Base-by-base conservation (phyloP, 2,797 vertebrate genomes). In the Cossypha polioptera region DNA sequence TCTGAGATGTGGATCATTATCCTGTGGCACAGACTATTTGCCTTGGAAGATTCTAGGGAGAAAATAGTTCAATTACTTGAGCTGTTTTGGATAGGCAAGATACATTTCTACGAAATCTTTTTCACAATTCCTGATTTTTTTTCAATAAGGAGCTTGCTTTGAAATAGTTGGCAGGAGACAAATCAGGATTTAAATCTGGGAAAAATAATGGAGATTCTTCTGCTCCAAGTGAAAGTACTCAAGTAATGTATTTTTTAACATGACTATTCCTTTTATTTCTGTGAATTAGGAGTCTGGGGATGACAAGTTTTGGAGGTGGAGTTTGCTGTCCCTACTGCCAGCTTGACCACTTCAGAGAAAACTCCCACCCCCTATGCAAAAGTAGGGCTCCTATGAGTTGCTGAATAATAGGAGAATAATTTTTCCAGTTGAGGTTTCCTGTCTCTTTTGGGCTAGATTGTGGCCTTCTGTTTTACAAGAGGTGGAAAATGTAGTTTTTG, bases 61-160 rank as follows among this genome's bases (percentile, higher is more conserved):
- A 93, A 80, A 95, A 78, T 47, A 65, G 65, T 85, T 92, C 75
- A 88, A 50, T 83, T 93, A 75, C 33, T 66, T 62, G 85, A 75
- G 62, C 77, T 75, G 42, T 20, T 95, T 90, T 81, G 73, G 86
- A 68, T 55, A 74, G 68, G 38, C 53, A 58, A 21, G 13, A 31
- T 50, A 50, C 42, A 29, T 68, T 88, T 47, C 87, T 61, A 24
- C 3, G 4, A 77, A 91, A 50, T 62, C 28, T 88, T 67, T 81
- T 57, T 26, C 9, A 17, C 25, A 25, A 38, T 36, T 58, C 19
- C 40, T 43, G 53, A 11, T 33, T 84, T 90, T 89, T 92, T 53
- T 51, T 51, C 51, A 68, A 3, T 48, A 31, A 62, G 38, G 13
- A 78, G 13, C n/a, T 87, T 35, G 72, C 61, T 88, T 90, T 83